These are phyloP conservation scores for Cisticola juncidis DNA, from an alignment of 2,113 vertebrate genomes.

Conservation along the genomic window DNA sequence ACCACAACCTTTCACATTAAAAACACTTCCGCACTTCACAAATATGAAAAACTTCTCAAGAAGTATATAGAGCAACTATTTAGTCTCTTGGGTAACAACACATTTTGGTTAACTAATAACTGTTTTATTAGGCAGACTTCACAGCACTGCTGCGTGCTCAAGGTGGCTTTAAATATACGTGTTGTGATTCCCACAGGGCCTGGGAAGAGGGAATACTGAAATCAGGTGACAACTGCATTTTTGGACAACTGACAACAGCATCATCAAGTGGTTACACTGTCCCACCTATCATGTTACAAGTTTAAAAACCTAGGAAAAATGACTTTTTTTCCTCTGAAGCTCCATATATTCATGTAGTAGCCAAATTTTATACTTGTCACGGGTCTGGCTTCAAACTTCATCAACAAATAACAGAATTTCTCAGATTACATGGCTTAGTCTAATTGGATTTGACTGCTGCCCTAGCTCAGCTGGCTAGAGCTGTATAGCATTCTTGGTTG, in stretches of 20 bases:
- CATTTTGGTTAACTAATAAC: not conserved
- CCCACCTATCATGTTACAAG: not conserved
- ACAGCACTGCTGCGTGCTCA: rapidly evolving
- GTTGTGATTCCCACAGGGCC: not conserved
- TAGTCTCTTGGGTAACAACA: not conserved
- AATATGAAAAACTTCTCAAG: not conserved
- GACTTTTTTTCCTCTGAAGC: not conserved
- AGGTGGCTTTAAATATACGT: not conserved
- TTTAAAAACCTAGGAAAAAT: not conserved
- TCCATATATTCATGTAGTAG: not conserved
- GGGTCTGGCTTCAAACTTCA: not conserved
- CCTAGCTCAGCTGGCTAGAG: not conserved
- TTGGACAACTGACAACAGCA: not conserved
- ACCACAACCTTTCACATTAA: not conserved
- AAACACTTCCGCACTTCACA: not conserved
- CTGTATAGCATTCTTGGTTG: not conserved
- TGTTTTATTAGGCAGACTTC: not conserved
- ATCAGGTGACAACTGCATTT: not conserved
- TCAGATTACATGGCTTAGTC: not conserved
- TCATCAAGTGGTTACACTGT: not conserved
- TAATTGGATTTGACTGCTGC: conserved; percentile 10
- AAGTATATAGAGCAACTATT: not conserved
- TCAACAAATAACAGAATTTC: not conserved
- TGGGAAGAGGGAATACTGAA: not conserved
- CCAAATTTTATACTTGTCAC: not conserved